Percentiles rank a stretch among this genome's conserved stretches.
phyloP scores from a whole-genome alignment of 1,140 invertebrate genomes.

The Alviniconcha marisindica region DNA sequence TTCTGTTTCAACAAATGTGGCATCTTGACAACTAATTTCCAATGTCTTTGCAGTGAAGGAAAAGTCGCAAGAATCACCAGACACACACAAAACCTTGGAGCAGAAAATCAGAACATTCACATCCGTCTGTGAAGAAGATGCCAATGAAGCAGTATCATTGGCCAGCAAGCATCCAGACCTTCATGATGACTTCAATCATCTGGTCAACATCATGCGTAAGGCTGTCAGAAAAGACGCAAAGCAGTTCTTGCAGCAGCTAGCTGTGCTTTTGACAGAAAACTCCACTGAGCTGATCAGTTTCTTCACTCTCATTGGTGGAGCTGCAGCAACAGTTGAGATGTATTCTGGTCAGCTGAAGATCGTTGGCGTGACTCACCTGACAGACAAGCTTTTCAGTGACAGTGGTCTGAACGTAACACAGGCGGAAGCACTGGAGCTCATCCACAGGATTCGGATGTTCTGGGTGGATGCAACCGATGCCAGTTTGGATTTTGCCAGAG shows the following conservation, averaged over 20 bases:
- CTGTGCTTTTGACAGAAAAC: background rate
- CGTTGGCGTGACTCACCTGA: background rate
- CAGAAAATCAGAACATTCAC: background rate
- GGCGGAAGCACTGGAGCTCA: background rate
- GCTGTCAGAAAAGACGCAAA: background rate
- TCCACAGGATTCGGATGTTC: background rate
- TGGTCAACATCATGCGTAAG: conserved; percentile 1
- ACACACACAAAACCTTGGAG: background rate
- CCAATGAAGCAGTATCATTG: background rate
- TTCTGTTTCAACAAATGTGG: no score
- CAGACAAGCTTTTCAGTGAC: background rate
- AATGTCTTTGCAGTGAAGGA: no score
- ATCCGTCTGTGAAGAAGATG: background rate
- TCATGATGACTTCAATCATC: background rate
- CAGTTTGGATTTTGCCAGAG: background rate
- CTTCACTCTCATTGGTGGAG: background rate
- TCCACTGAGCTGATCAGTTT: background rate
- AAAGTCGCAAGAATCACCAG: no score
- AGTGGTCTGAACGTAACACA: no score
- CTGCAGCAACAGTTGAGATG: background rate
- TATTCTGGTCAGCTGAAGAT: background rate
- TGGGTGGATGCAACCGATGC: background rate
- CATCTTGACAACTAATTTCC: no score
- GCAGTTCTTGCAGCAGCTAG: background rate
- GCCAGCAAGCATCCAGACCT: background rate